phyloP scores from a whole-genome alignment of 2,888 invertebrate genomes.

The Drosophila mayaguana region DNA sequence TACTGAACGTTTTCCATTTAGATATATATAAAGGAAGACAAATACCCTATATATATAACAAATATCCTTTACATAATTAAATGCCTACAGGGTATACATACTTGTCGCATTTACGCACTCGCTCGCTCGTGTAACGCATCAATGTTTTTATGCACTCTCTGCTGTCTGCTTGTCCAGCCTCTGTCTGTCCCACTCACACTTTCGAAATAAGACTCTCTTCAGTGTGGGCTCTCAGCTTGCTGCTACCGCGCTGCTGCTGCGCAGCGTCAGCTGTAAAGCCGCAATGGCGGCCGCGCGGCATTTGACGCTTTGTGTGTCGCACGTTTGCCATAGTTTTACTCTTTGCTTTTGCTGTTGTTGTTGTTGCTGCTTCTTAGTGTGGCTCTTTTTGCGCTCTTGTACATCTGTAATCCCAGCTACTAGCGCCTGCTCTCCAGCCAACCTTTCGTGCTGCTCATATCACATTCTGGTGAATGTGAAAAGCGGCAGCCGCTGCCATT shows the following conservation, averaged over 20 bases:
- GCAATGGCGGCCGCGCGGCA: slow-evolving; percentile 23
- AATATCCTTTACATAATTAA: too few relatives aligned
- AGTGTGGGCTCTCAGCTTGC: not conserved
- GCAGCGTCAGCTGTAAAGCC: slow-evolving; percentile 28
- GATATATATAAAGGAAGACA: too few relatives aligned
- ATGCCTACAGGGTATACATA: slow-evolving; percentile 5
- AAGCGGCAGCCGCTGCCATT: slow-evolving; percentile 35
- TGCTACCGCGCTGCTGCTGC: not conserved
- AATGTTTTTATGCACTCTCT: slow-evolving; percentile 28
- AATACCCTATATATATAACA: too few relatives aligned
- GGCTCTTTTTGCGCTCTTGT: slow-evolving; percentile 19
- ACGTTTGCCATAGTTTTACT: slow-evolving; percentile 35
- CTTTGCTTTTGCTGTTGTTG: not conserved
- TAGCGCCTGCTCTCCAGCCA: not conserved
- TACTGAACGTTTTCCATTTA: too few relatives aligned
- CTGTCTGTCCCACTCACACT: slow-evolving; percentile 11
- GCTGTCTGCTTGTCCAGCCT: slow-evolving; percentile 6
- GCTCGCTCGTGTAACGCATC: slow-evolving; percentile 11
- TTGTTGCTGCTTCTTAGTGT: slow-evolving; percentile 5
- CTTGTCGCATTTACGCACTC: slow-evolving; percentile 43
- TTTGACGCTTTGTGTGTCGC: slow-evolving; percentile 47
- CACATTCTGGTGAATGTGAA: slow-evolving; percentile 21
- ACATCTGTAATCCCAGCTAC: slow-evolving; percentile 5
- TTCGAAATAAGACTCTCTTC: slow-evolving; percentile 15
- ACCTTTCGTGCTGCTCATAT: slow-evolving; percentile 9